A percentile compares a stretch with the other conserved stretches of the same genome.
Evolutionary conservation across 2,888 invertebrate genomes (phyloP).

Genomic region (Galerucella pusilla): DNA sequence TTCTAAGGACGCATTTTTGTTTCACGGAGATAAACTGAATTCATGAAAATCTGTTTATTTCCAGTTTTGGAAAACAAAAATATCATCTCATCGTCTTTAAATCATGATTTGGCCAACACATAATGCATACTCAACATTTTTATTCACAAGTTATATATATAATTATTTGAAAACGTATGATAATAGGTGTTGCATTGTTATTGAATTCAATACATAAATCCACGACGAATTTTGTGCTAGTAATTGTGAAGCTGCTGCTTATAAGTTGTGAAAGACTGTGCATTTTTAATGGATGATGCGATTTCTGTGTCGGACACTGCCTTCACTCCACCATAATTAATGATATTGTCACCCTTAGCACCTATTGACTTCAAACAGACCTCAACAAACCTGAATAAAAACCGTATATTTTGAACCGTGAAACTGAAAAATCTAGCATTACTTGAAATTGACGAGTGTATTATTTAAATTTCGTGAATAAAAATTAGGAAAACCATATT

Average conservation of each 20-base stretch:
- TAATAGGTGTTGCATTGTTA: too few relatives aligned
- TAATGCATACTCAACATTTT: too few relatives aligned
- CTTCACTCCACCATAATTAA: constrained; percentile 25
- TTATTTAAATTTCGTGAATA: neutral
- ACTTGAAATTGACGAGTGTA: neutral
- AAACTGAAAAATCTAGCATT: neutral
- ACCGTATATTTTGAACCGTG: neutral
- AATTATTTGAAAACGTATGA: too few relatives aligned
- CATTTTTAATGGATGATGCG: constrained; percentile 26
- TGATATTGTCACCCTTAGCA: constrained; percentile 25
- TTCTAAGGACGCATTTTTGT: too few relatives aligned
- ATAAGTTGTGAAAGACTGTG: constrained; percentile 8
- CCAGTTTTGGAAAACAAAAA: too few relatives aligned
- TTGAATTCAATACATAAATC: too few relatives aligned
- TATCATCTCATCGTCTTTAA: too few relatives aligned
- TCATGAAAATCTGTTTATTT: too few relatives aligned
- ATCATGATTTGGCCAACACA: too few relatives aligned
- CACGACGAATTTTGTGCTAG: neutral
- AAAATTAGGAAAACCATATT: neutral
- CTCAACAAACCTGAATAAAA: neutral
- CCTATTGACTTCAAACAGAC: constrained; percentile 6
- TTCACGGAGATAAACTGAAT: too few relatives aligned
- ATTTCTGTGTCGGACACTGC: constrained; percentile 23
- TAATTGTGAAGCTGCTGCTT: constrained; percentile 7
- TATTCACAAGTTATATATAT: too few relatives aligned